Conservation (phyloP, 1,140 invertebrate species). For the Pachyrhynchus sulphureomaculatus region DNA sequence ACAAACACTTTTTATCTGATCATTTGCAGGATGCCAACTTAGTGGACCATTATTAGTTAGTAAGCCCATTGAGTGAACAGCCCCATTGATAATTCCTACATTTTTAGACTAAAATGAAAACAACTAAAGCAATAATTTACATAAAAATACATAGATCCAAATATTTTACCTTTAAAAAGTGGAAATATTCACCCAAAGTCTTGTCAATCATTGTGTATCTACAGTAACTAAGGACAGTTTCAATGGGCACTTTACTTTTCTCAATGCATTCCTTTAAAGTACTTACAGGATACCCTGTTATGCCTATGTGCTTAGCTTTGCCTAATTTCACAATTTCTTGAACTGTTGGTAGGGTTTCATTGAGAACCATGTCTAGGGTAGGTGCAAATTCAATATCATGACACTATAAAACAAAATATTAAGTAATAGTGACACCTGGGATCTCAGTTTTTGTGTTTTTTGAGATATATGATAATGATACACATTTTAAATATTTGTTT, state of each 20-base stretch:
- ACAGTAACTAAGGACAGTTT: slow-evolving; percentile 76
- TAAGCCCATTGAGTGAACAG: slow-evolving; percentile 78
- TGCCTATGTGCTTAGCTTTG: slow-evolving; percentile 80
- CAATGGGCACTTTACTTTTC: slow-evolving; percentile 65
- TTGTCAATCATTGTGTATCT: slow-evolving; percentile 79
- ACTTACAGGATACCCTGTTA: slow-evolving; percentile 84
- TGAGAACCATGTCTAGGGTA: slow-evolving; percentile 73
- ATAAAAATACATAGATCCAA: neutral
- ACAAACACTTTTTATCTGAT: slow-evolving; percentile 67
- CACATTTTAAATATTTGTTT: no score
- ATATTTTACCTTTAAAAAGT: slow-evolving; percentile 69
- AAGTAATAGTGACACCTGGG: neutral
- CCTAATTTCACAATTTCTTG: slow-evolving; percentile 71
- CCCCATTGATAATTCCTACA: slow-evolving; percentile 82
- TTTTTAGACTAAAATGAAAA: slow-evolving; percentile 36
- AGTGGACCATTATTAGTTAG: slow-evolving; percentile 74
- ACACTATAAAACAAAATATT: slow-evolving; percentile 60
- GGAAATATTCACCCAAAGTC: slow-evolving; percentile 69
- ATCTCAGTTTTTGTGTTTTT: neutral
- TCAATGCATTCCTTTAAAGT: slow-evolving; percentile 73
- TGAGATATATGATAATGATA: no score
- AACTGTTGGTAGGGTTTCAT: slow-evolving; percentile 83
- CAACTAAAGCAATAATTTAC: neutral
- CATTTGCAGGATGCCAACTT: slow-evolving; percentile 79
- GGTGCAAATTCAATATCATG: slow-evolving; percentile 90